Evolutionary conservation across 2,888 invertebrate genomes (phyloP).

Genomic region (Chrysotoxum bicinctum): DNA sequence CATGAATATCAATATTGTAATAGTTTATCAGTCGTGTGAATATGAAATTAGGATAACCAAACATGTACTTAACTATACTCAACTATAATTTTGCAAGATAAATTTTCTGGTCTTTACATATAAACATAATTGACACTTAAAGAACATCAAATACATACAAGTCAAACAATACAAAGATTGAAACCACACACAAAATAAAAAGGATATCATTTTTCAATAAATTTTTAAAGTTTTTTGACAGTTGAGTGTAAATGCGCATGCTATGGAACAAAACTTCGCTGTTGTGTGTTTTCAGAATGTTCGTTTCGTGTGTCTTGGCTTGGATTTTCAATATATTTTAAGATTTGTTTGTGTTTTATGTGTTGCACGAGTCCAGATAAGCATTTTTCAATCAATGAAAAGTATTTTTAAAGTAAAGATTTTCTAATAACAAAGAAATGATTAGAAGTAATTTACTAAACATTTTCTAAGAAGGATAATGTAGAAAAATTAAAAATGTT

Average conservation of each 20-base stretch:
- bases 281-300: constrained; percentile 14
- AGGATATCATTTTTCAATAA: constrained; percentile 15
- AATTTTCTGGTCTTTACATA: not conserved
- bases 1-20: no score
- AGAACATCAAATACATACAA: constrained; percentile 41
- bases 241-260: constrained; percentile 30
- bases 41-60: no score
- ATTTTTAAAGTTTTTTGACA: not conserved
- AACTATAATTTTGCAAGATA: not conserved
- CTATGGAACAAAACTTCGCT: constrained; percentile 52
- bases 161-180: not conserved
- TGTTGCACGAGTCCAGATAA: constrained; percentile 15
- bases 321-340: constrained; percentile 52
- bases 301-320: constrained; percentile 55
- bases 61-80: not conserved
- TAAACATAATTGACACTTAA: constrained; percentile 17
- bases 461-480: constrained; percentile 11
- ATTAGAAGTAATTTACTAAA: constrained; percentile 22
- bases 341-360: not conserved
- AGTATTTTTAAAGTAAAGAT: not conserved
- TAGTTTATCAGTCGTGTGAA: no score
- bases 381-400: constrained; percentile 51
- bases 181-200: not conserved
- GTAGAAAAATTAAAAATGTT: constrained; percentile 21
- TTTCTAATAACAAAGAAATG: constrained; percentile 35